These are phyloP conservation scores for Patella pellucida DNA, from an alignment of 2,888 invertebrate species.

Conservation along the genomic window DNA sequence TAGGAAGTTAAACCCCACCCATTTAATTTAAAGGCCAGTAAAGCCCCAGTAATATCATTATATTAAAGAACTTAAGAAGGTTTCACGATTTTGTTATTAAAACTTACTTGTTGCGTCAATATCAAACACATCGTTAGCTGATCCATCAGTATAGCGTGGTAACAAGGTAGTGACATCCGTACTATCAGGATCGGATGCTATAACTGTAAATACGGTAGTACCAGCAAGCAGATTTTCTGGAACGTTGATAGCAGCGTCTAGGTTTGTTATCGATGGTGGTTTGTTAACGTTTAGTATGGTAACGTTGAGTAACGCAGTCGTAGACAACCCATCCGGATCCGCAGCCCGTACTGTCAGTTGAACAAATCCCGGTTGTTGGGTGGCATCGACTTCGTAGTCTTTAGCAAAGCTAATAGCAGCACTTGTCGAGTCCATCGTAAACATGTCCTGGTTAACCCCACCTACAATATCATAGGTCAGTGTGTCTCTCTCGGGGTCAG, in stretches of 20 bases:
- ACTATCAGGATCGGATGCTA: background rate
- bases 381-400: constrained; percentile 5
- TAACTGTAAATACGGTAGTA: background rate
- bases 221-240: background rate
- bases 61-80: too few species aligned
- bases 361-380: background rate
- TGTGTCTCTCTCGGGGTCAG: constrained; percentile 3
- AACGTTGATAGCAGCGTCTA: background rate
- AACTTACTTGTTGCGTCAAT: background rate
- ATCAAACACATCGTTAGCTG: constrained; percentile 1
- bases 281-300: background rate
- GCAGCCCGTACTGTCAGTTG: background rate
- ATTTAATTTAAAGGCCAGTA: too few species aligned
- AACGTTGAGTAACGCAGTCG: background rate
- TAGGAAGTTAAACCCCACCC: too few species aligned
- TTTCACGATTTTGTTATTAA: too few species aligned
- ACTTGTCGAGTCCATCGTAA: background rate
- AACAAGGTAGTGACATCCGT: background rate
- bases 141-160: background rate
- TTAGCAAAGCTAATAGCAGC: background rate
- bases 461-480: background rate
- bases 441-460: background rate
- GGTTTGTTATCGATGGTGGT: background rate
- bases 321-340: background rate
- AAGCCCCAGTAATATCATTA: too few species aligned